Percentiles rank a stretch among this genome's conserved stretches.
phyloP scores from a whole-genome alignment of 2,888 invertebrate genomes.

The Drosophila dives region DNA sequence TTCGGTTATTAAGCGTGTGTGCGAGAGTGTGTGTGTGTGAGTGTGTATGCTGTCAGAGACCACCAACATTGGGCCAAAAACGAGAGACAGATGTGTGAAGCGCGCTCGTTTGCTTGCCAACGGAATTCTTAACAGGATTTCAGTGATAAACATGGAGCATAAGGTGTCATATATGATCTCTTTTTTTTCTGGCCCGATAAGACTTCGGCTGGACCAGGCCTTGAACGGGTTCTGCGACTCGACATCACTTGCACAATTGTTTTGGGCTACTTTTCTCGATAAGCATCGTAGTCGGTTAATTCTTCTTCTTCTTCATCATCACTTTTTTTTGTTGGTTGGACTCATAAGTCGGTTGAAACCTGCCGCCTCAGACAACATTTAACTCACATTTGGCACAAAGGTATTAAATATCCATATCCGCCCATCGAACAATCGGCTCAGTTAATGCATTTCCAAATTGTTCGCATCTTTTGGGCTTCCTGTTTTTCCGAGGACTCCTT shows the following conservation, averaged over 20 bases:
- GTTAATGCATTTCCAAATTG: constrained; percentile 53
- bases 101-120: constrained; percentile 47
- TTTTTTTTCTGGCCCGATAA: constrained; percentile 4
- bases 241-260: constrained; percentile 43
- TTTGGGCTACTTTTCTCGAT: constrained; percentile 33
- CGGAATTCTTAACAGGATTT: constrained; percentile 59
- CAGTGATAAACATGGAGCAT: constrained; percentile 50
- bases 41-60: constrained; percentile 24
- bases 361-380: constrained; percentile 56
- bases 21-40: neutral
- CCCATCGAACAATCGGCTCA: constrained; percentile 70
- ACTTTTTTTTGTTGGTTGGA: neutral
- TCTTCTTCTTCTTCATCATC: too few relatives aligned
- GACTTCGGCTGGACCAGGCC: neutral
- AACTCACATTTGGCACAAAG: constrained; percentile 68
- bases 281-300: constrained; percentile 31
- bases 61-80: constrained; percentile 55
- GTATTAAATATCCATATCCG: constrained; percentile 78
- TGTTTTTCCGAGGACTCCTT: constrained; percentile 36
- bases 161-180: constrained; percentile 55
- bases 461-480: constrained; percentile 23
- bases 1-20: constrained; percentile 75
- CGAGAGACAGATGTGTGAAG: constrained; percentile 71
- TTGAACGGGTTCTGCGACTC: constrained; percentile 18
- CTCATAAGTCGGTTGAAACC: constrained; percentile 42